These are phyloP conservation scores for Drosophila bocki DNA, from an alignment of 1,140 invertebrate genomes.

Conservation along the genomic window DNA sequence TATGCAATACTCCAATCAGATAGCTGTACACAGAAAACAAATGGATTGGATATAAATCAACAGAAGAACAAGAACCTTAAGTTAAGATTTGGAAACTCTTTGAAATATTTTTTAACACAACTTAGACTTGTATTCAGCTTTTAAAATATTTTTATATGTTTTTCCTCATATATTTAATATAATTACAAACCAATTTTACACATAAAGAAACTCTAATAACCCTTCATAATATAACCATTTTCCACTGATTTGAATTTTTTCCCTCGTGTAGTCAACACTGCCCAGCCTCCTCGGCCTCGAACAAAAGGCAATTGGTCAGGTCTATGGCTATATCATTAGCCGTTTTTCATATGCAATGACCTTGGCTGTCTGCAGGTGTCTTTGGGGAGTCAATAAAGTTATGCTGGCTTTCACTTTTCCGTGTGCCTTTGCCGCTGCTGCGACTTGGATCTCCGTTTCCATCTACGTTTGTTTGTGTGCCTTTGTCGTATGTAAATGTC, in stretches of 20 bases:
- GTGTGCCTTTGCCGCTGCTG: background rate
- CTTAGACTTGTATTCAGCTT: no score
- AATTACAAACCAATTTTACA: background rate
- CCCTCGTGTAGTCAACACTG: slow-evolving; percentile 1
- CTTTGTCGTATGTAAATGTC: slow-evolving; percentile 47
- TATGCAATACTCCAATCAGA: background rate
- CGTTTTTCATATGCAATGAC: slow-evolving; percentile 55
- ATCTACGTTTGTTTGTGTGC: slow-evolving; percentile 13
- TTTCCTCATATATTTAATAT: background rate
- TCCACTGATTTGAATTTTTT: background rate
- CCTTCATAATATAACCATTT: background rate
- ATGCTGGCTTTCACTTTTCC: slow-evolving; percentile 69
- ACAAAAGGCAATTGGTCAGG: slow-evolving; percentile 46
- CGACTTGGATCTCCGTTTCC: slow-evolving; percentile 15
- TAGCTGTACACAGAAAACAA: slow-evolving; percentile 2
- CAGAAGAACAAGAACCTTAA: background rate
- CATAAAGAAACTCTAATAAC: background rate
- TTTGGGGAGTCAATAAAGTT: slow-evolving; percentile 54
- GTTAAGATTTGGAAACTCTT: background rate
- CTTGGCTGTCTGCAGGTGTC: slow-evolving; percentile 65
- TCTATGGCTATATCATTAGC: slow-evolving; percentile 48
- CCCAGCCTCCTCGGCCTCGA: slow-evolving; percentile 32
- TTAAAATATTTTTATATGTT: background rate
- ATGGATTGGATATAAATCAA: background rate
- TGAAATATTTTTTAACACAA: background rate